phyloP scores from a whole-genome alignment of 64 coral and sea anemone species.

The Porites lutea region DNA sequence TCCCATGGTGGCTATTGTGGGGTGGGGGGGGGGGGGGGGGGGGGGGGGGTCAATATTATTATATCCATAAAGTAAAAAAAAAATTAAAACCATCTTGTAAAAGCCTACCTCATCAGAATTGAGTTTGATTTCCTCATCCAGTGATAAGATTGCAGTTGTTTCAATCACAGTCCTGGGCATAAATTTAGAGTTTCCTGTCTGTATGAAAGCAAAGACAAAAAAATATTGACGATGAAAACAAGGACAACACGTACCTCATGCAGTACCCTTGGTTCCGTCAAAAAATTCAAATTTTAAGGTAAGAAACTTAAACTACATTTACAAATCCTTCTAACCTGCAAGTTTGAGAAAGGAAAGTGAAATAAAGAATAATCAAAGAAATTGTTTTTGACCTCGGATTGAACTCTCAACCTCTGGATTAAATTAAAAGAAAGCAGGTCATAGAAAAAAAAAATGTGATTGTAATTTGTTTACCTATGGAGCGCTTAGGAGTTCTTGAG shows the following conservation, averaged over 20 bases:
- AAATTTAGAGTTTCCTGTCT: slow-evolving; percentile 82
- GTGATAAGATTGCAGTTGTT: slow-evolving; percentile 90
- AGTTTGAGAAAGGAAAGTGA: neutral
- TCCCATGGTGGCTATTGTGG: no score
- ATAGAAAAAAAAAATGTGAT: neutral
- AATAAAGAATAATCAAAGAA: neutral
- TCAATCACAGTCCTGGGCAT: slow-evolving; percentile 72
- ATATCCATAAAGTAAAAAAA: no score
- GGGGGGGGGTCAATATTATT: no score
- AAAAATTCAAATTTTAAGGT: no score
- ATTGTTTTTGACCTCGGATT: neutral
- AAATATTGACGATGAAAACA: no score
- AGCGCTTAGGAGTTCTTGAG: no score
- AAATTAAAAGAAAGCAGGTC: no score
- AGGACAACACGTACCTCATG: no score
- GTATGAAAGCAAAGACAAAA: neutral
- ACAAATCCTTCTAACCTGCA: no score
- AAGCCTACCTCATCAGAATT: slow-evolving; percentile 87
- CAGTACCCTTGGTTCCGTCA: no score
- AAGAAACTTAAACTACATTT: no score
- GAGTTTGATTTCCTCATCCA: slow-evolving; percentile 91
- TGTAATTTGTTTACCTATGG: neutral
- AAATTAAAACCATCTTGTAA: neutral
- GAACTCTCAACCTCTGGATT: neutral
- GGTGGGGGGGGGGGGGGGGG: no score